A percentile compares a stretch with the other conserved stretches of the same genome.
These are phyloP conservation scores for Indicator indicator DNA, from an alignment of 2,113 vertebrate genomes.

Conservation along the genomic window DNA sequence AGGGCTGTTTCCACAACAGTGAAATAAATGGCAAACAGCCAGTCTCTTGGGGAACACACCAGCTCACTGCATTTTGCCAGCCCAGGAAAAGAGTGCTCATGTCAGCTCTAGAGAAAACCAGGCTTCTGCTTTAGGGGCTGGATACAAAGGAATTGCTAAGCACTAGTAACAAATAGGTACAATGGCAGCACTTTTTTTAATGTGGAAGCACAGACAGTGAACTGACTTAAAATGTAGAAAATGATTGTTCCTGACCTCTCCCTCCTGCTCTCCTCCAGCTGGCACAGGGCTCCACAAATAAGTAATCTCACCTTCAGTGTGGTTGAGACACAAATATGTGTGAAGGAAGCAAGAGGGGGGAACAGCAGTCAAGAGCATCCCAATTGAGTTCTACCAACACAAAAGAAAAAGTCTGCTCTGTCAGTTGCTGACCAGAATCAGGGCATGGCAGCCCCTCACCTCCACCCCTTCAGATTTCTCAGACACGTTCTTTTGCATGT, in stretches of 20 bases:
- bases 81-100: slow-evolving; percentile 10
- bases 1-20: slow-evolving; percentile 49
- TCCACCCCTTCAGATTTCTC: neutral
- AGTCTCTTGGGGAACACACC: slow-evolving; percentile 3
- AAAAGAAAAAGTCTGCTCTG: neutral
- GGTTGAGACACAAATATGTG: neutral
- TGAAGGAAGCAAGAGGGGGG: neutral
- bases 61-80: neutral
- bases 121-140: neutral
- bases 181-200: slow-evolving; percentile 8
- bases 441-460: neutral
- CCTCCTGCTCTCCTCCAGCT: neutral
- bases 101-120: slow-evolving; percentile 7
- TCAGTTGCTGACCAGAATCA: accelerated
- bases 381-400: neutral
- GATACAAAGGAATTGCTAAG: neutral
- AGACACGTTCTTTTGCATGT: neutral
- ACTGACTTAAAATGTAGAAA: neutral
- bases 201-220: neutral
- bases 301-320: neutral
- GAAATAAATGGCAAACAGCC: slow-evolving; percentile 52
- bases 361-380: neutral
- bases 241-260: neutral
- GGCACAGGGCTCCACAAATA: neutral
- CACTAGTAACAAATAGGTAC: neutral